phyloP scores from a whole-genome alignment of 2,888 invertebrate species.

The Nephrotoma guestfalica region DNA sequence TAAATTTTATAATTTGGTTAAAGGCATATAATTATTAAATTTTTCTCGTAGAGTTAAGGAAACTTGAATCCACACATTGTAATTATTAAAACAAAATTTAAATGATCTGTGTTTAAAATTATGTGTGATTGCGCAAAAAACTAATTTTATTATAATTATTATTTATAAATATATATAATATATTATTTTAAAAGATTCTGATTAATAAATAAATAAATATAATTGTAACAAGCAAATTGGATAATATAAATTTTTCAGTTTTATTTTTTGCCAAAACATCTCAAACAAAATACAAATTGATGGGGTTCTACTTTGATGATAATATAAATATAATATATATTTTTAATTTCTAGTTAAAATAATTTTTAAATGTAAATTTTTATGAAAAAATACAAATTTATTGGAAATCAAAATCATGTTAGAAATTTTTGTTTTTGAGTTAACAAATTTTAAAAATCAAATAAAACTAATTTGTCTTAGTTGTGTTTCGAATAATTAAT shows the following conservation, averaged over 20 bases:
- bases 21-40: neutral
- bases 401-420: neutral
- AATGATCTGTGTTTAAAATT: neutral
- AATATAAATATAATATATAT: neutral
- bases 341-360: conserved; percentile 2
- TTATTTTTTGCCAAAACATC: neutral
- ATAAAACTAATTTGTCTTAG: neutral
- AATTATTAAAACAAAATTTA: neutral
- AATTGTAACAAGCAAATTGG: neutral
- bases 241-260: neutral
- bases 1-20: neutral
- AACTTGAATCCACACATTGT: neutral
- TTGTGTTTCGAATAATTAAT: conserved; percentile 4
- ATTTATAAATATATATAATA: neutral
- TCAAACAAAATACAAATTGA: neutral
- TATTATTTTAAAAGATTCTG: neutral
- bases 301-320: conserved; percentile 4
- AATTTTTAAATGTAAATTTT: neutral
- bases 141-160: neutral
- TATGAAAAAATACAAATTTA: neutral
- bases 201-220: neutral
- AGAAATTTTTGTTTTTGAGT: neutral
- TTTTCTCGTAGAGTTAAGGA: neutral
- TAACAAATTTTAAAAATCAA: neutral
- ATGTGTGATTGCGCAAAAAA: conserved; percentile 2